Percentiles rank a stretch among this genome's conserved stretches.
Conservation (phyloP, 2,888 invertebrate species). For the Rhingia campestris region DNA sequence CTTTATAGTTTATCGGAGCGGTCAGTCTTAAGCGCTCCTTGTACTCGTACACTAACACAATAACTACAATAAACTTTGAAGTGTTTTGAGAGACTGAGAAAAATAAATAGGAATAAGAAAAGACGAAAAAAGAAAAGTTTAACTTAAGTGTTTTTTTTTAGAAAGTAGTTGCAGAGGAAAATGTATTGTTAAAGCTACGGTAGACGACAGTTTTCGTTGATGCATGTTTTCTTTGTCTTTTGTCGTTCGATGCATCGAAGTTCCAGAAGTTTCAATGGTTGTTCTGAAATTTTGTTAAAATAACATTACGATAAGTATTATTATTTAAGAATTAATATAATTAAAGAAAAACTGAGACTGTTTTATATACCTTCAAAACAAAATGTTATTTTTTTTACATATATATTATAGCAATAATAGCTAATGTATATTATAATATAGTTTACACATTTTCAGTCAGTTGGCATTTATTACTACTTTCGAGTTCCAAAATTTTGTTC, state of each 20-base stretch:
- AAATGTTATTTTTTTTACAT: no score
- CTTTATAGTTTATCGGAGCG: conserved; percentile 6
- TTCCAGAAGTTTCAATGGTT: background rate
- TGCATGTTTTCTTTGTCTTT: background rate
- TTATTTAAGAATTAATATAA: no score
- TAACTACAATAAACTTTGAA: conserved; percentile 8
- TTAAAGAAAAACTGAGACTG: no score
- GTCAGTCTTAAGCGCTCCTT: background rate
- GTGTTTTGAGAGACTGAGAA: background rate
- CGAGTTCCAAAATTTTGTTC: no score
- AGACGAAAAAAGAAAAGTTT: conserved; percentile 2
- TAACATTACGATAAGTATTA: no score
- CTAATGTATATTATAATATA: no score
- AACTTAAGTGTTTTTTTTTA: conserved; percentile 11
- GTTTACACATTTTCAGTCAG: no score
- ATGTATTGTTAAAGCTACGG: conserved; percentile 48
- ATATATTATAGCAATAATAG: no score
- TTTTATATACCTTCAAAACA: no score
- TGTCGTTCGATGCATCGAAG: background rate
- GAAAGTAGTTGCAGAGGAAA: conserved; percentile 9
- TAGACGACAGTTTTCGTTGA: conserved; percentile 34
- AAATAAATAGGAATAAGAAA: background rate
- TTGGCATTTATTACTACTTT: no score
- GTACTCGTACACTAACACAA: background rate
- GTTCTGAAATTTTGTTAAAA: background rate